These are phyloP conservation scores for Leptocoma aspasia DNA, from an alignment of 2,113 vertebrate genomes.

Conservation along the genomic window DNA sequence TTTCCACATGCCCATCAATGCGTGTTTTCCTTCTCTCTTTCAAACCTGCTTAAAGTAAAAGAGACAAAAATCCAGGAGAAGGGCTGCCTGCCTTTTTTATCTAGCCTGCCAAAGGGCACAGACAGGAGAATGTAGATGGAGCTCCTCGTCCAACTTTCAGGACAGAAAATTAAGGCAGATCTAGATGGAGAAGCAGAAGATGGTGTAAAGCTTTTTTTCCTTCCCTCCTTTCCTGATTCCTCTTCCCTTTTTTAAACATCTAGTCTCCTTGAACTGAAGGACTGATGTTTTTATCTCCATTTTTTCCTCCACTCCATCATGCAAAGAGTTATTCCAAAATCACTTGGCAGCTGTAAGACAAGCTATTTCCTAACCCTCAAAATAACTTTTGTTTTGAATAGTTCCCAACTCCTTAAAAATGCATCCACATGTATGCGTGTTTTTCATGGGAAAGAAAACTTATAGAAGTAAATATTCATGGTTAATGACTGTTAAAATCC, in stretches of 20 bases:
- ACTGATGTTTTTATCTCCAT: slow-evolving; percentile 53
- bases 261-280: slow-evolving; percentile 51
- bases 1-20: neutral
- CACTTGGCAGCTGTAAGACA: slow-evolving; percentile 72
- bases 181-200: slow-evolving; percentile 14
- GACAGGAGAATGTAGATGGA: neutral
- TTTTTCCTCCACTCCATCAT: slow-evolving; percentile 57
- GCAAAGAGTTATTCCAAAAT: slow-evolving; percentile 72
- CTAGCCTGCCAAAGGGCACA: neutral
- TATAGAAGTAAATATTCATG: neutral
- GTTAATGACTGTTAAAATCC: slow-evolving; percentile 17
- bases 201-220: neutral
- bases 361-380: slow-evolving; percentile 78
- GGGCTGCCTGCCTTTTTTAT: neutral
- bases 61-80: neutral
- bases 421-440: slow-evolving; percentile 39
- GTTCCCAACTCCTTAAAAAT: slow-evolving; percentile 74
- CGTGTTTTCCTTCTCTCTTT: neutral
- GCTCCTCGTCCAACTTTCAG: neutral
- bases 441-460: slow-evolving; percentile 63
- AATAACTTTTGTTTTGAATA: slow-evolving; percentile 78
- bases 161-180: slow-evolving; percentile 9
- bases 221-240: neutral
- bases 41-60: neutral
- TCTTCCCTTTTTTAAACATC: neutral